phyloP scores from a whole-genome alignment of 2,888 invertebrate genomes.

The Aplocera efformata region DNA sequence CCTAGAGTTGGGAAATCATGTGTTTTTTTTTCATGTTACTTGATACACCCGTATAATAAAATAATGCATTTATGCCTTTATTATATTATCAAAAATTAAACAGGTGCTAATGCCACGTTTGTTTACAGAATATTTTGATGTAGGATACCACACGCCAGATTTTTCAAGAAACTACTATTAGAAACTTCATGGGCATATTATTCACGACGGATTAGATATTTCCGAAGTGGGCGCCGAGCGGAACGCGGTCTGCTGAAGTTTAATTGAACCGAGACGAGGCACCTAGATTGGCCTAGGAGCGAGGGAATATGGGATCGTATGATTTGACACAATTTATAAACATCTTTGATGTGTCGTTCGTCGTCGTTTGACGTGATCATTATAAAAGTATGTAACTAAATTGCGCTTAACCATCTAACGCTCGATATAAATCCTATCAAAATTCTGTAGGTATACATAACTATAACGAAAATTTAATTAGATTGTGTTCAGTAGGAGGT shows the following conservation, averaged over 20 bases:
- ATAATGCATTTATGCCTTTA: too few relatives aligned
- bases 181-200: constrained; percentile 19
- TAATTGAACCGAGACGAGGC: constrained; percentile 78
- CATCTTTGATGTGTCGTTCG: too few relatives aligned
- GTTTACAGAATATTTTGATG: too few relatives aligned
- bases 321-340: constrained; percentile 7
- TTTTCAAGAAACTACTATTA: background rate
- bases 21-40: too few relatives aligned
- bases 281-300: constrained; percentile 34
- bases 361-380: too few relatives aligned
- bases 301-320: constrained; percentile 23
- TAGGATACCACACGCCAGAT: too few relatives aligned
- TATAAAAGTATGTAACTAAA: background rate
- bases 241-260: constrained; percentile 80
- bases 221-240: constrained; percentile 22
- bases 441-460: background rate
- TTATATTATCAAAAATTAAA: too few relatives aligned
- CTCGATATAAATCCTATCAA: background rate
- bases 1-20: too few relatives aligned
- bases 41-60: too few relatives aligned
- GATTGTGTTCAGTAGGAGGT: constrained; percentile 55
- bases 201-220: constrained; percentile 18
- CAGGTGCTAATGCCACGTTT: too few relatives aligned
- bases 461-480: constrained; percentile 14
- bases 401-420: background rate